phyloP scores from a whole-genome alignment of 2,888 invertebrate species.

The Cerastoderma edule region DNA sequence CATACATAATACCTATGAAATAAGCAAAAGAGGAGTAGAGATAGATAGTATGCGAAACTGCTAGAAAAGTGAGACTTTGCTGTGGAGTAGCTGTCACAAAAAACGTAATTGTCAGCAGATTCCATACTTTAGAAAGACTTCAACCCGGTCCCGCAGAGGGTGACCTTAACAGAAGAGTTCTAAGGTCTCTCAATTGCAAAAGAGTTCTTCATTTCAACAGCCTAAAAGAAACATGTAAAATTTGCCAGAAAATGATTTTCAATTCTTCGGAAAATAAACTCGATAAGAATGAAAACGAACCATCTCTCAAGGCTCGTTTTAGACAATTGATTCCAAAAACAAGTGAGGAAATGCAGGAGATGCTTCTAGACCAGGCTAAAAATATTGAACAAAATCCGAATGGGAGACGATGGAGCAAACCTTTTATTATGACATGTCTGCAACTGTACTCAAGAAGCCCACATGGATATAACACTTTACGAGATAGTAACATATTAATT shows the following conservation, averaged over 20 bases:
- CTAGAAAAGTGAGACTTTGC: not conserved
- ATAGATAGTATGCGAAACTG: not conserved
- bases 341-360: not conserved
- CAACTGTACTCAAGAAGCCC: not conserved
- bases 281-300: not conserved
- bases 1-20: no score
- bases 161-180: no score
- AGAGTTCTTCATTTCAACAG: no score
- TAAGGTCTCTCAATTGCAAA: no score
- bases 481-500: not conserved
- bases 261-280: not conserved
- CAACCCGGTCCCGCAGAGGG: no score
- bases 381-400: not conserved
- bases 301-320: not conserved
- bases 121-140: no score
- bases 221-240: no score
- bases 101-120: no score
- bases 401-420: not conserved
- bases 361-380: not conserved
- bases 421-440: not conserved
- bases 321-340: not conserved
- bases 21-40: not conserved
- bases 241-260: not conserved
- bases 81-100: no score
- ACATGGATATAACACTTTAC: not conserved